Evolutionary conservation across 2,888 invertebrate genomes (phyloP).

Genomic region (Neoaliturus tenellus): DNA sequence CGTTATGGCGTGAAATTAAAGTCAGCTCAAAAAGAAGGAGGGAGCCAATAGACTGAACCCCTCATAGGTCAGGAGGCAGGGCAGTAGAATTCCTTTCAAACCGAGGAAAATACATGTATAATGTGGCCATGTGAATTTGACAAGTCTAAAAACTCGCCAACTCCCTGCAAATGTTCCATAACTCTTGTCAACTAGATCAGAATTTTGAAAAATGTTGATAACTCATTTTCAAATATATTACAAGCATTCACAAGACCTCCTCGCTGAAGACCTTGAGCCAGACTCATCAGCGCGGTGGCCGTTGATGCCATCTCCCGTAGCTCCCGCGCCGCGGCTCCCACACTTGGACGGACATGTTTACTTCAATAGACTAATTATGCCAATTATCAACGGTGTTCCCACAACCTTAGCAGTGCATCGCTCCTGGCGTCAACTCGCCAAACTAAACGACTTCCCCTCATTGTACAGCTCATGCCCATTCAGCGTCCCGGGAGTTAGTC

Average conservation of each 20-base stretch:
- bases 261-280: not conserved
- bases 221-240: too few relatives aligned
- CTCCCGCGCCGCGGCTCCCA: slow-evolving; percentile 10
- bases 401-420: not conserved
- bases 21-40: not conserved
- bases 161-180: too few relatives aligned
- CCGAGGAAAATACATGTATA: too few relatives aligned
- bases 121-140: too few relatives aligned
- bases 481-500: too few relatives aligned
- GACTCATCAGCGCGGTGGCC: not conserved
- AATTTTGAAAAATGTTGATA: too few relatives aligned
- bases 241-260: too few relatives aligned
- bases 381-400: slow-evolving; percentile 40
- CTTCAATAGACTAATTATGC: slow-evolving; percentile 15
- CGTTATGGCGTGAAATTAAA: not conserved
- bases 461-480: too few relatives aligned
- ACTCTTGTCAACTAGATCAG: too few relatives aligned
- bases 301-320: not conserved
- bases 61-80: not conserved
- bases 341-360: slow-evolving; percentile 35
- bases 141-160: too few relatives aligned
- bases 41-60: not conserved
- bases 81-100: too few relatives aligned
- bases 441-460: not conserved
- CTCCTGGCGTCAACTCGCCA: not conserved